Evolutionary conservation across 2,797 vertebrate species (phyloP), one percentile per base, ranked within the genome.

Genomic region (Geotrypetes seraphini): DNA sequence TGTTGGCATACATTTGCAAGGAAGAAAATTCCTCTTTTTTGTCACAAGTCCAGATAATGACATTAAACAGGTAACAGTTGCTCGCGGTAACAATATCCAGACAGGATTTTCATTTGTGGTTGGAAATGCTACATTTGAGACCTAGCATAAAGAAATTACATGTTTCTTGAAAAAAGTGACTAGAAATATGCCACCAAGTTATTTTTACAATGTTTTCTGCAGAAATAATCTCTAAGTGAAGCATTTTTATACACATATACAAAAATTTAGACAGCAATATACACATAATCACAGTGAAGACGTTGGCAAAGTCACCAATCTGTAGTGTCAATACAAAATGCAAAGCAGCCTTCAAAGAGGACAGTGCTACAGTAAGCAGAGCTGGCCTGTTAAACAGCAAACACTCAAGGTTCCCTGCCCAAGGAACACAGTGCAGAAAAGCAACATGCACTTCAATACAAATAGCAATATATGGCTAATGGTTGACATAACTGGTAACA

Each of bases 211-310:
- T 75, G 75, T 64, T 63, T 73, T 79, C 62, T 71, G 70, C 74
- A 71, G 75, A 79, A 83, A 73, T 78, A 67, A 73, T 66, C 61
- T 75, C 69, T 80, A 79, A 36, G 64, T 76, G 75, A 79, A 79
- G 74, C 69, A 44, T 66, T 71, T 83, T 83, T 81, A 68, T 79
- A 85, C 80, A 92, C 90, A 87, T 89, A 88, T 74, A 75, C 70
- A 87, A 87, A 81, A 89, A 90, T 82, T 79, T 82, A 63, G 74
- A 84, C 78, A 84, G 76, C 80, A 84, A 83, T 83, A 79, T 83
- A 83, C 87, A 86, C 69, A 73, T 77, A 60, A 71, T 95, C 90
- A 94, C 92, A 93, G 91, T 96, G 89, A 83, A 79, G 77, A 81
- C 59, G 54, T 71, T 85, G 86, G 84, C 75, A 80, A 78, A 60